Conservation (phyloP, 35 echinoderm and acorn worm species). For the Nesometra sesokonis region DNA sequence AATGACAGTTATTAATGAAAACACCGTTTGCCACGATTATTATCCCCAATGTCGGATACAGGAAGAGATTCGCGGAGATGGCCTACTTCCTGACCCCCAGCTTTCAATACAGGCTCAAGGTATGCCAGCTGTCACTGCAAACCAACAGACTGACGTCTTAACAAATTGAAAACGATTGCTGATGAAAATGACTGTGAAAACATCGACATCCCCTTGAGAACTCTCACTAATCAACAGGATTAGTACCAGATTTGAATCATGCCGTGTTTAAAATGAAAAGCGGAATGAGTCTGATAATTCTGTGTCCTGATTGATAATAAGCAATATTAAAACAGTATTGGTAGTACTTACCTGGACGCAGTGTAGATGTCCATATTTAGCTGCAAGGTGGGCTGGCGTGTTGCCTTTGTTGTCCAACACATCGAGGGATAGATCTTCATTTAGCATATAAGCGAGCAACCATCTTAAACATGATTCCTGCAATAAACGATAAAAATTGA, state of each 20-base stretch:
- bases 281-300: background rate
- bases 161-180: background rate
- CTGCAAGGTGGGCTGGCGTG: conserved; percentile 51
- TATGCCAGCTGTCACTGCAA: background rate
- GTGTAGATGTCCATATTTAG: conserved; percentile 59
- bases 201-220: background rate
- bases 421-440: conserved; percentile 29
- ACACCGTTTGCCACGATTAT: background rate
- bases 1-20: background rate
- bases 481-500: background rate
- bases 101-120: background rate
- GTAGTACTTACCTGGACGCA: conserved; percentile 53
- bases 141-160: background rate
- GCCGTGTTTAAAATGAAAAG: background rate
- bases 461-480: conserved; percentile 60
- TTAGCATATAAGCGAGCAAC: conserved; percentile 58
- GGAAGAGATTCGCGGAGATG: background rate
- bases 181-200: background rate
- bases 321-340: background rate
- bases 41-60: background rate
- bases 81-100: background rate
- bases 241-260: background rate
- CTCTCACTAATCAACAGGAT: background rate
- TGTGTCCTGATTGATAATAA: background rate
- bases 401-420: conserved; percentile 51